Conservation (phyloP, 2,113 vertebrate genomes). For the Festucalex cinctus region DNA sequence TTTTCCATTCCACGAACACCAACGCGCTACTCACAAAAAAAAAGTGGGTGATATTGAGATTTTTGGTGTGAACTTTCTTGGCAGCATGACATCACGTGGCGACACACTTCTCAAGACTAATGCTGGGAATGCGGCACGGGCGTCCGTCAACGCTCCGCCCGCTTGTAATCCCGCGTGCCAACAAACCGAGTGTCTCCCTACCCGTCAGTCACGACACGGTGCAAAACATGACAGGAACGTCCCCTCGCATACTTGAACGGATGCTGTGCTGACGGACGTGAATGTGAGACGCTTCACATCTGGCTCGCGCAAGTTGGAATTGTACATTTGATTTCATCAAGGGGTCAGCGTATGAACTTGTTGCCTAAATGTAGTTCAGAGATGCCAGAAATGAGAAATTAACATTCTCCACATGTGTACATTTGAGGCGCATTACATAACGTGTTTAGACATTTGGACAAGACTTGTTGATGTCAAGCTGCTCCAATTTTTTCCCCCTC, state of each 20-base stretch:
- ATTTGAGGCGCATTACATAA: constrained; percentile 5
- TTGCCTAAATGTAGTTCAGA: constrained; percentile 5
- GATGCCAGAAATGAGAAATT: not conserved
- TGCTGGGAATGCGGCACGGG: not conserved
- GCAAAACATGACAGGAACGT: constrained; percentile 37
- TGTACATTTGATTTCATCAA: constrained; percentile 15
- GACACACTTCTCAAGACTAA: too few species aligned
- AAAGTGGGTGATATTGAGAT: not conserved
- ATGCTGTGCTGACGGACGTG: constrained; percentile 38
- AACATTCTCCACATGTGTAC: not conserved
- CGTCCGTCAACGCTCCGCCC: constrained; percentile 41
- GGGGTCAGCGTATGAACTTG: not conserved
- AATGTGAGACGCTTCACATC: constrained; percentile 7
- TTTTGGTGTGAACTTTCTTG: not conserved
- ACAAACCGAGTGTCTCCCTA: constrained; percentile 15
- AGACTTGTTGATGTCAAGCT: too few species aligned
- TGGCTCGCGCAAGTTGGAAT: constrained; percentile 27
- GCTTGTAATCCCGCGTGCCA: constrained; percentile 33
- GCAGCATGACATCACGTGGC: too few species aligned
- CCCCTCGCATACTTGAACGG: constrained; percentile 32
- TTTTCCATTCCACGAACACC: constrained; percentile 36
- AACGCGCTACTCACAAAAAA: not conserved
- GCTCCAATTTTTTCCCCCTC: too few species aligned
- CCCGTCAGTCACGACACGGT: constrained; percentile 10
- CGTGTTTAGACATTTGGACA: not conserved